Percentiles rank a stretch among this genome's conserved stretches.
These are phyloP conservation scores for Ceratina australensis DNA, from an alignment of 1,140 invertebrate genomes.

Conservation along the genomic window DNA sequence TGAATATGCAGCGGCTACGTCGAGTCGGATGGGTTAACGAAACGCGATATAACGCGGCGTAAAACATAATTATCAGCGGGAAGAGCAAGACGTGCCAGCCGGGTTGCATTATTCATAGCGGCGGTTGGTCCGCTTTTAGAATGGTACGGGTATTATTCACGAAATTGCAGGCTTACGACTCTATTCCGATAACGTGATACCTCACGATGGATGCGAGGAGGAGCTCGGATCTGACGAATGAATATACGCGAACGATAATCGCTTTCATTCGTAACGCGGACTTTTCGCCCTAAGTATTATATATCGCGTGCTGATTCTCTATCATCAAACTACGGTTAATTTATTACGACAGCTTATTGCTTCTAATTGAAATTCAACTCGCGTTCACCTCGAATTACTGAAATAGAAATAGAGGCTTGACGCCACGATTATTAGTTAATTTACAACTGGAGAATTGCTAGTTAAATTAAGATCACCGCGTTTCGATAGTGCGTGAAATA, in stretches of 20 bases:
- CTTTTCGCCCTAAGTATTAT: too few relatives aligned
- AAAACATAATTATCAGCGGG: slow-evolving; percentile 76
- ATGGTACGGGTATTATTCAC: slow-evolving; percentile 51
- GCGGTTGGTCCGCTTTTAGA: slow-evolving; percentile 72
- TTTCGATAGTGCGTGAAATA: not conserved
- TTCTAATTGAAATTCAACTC: too few relatives aligned
- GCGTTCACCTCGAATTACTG: not conserved
- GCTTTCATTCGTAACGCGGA: too few relatives aligned
- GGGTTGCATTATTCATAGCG: slow-evolving; percentile 74
- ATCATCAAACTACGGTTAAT: not conserved
- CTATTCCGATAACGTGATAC: slow-evolving; percentile 59
- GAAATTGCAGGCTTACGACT: slow-evolving; percentile 72
- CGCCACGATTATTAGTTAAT: too few relatives aligned
- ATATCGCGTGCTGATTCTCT: not conserved
- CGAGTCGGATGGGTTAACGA: slow-evolving; percentile 71
- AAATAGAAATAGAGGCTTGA: not conserved
- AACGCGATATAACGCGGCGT: slow-evolving; percentile 75
- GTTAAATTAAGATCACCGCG: not conserved
- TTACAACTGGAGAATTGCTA: not conserved
- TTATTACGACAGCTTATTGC: too few relatives aligned
- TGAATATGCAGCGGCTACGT: slow-evolving; percentile 73
- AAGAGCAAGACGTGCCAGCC: slow-evolving; percentile 73
- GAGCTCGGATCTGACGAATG: slow-evolving; percentile 15
- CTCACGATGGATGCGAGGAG: slow-evolving; percentile 8
- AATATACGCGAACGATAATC: not conserved